Percentiles rank a stretch among this genome's conserved stretches.
These are phyloP conservation scores for Sinocyclocheilus anshuiensis DNA, from an alignment of 2,113 vertebrate species.

Conservation along the genomic window DNA sequence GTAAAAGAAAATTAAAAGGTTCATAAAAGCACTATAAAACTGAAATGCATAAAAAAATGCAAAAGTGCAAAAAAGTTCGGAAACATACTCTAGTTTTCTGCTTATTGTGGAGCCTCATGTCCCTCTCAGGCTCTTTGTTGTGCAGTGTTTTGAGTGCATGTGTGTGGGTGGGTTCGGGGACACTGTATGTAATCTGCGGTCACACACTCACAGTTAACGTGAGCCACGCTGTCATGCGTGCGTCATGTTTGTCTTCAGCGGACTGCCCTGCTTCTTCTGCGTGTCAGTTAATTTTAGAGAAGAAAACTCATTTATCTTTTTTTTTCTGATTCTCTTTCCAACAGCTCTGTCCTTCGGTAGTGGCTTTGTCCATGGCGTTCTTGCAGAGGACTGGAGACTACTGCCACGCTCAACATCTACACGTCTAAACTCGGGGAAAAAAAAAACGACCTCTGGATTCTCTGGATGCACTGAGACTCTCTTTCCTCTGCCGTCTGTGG, in stretches of 20 bases:
- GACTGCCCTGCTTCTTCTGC: not conserved
- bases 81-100: not conserved
- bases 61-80: not conserved
- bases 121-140: slow-evolving; percentile 5
- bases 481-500: not conserved
- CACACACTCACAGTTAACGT: slow-evolving; percentile 7
- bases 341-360: slow-evolving; percentile 36
- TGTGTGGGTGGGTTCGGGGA: not conserved
- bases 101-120: not conserved
- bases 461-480: slow-evolving; percentile 1
- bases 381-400: slow-evolving; percentile 52
- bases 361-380: slow-evolving; percentile 54
- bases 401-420: slow-evolving; percentile 59
- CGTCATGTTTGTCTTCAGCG: slow-evolving; percentile 21
- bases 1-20: not conserved
- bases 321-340: not conserved
- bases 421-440: slow-evolving; percentile 6
- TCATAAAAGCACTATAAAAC: too few species aligned
- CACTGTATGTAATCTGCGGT: not conserved
- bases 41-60: too few species aligned
- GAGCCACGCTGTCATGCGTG: not conserved
- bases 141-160: slow-evolving; percentile 3
- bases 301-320: not conserved
- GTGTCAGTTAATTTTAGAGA: not conserved
- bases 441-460: not conserved